These are phyloP conservation scores for Circaetus gallicus DNA, from an alignment of 2,113 vertebrate species.

Conservation along the genomic window DNA sequence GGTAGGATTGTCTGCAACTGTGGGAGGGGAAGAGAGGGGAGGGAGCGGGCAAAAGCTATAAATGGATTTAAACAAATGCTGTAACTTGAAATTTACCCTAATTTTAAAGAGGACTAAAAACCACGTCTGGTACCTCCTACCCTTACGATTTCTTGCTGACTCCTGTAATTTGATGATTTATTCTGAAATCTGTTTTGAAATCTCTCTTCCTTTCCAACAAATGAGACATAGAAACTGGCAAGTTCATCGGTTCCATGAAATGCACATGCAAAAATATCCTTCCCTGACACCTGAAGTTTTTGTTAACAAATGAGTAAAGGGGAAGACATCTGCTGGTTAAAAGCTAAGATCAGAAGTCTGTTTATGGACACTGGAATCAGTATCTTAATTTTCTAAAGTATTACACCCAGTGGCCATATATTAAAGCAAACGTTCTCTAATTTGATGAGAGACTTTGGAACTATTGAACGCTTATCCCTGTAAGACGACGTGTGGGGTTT, in stretches of 20 bases:
- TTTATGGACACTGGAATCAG: not conserved
- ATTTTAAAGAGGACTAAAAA: not conserved
- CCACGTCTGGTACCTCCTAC: not conserved
- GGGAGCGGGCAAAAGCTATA: not conserved
- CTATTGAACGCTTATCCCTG: not conserved
- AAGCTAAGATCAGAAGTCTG: not conserved
- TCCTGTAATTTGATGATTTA: not conserved
- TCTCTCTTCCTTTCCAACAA: slow-evolving; percentile 5
- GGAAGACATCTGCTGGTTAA: not conserved
- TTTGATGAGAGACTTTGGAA: not conserved
- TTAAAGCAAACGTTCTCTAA: not conserved
- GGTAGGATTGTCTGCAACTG: not conserved
- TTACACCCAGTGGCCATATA: not conserved
- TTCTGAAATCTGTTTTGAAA: slow-evolving; percentile 47
- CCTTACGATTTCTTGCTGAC: not conserved
- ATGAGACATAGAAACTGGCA: not conserved
- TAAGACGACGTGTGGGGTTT: not conserved
- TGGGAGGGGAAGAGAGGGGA: not conserved
- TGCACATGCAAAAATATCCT: not conserved
- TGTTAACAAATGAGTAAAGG: not conserved
- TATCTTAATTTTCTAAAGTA: not conserved
- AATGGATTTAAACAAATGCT: not conserved
- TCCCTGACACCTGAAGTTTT: not conserved
- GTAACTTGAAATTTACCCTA: not conserved
- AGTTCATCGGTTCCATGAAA: not conserved